These are phyloP conservation scores for Aphidius colemani DNA, from an alignment of 2,888 invertebrate species.

Conservation along the genomic window DNA sequence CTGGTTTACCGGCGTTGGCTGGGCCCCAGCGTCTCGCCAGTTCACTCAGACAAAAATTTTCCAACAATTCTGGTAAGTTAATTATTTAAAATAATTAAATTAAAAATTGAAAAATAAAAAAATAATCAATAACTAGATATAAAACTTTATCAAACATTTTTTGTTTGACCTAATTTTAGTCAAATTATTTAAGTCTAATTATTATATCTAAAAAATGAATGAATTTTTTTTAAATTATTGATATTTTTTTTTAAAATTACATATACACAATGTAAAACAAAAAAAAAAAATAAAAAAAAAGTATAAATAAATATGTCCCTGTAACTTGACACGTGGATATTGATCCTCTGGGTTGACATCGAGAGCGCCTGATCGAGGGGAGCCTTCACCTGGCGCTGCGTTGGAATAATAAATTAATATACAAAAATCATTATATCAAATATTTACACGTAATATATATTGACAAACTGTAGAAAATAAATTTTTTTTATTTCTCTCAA, in stretches of 20 bases:
- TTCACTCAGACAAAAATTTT: conserved; percentile 56
- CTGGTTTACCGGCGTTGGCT: conserved; percentile 57
- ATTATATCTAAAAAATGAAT: not conserved
- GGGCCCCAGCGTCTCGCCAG: conserved; percentile 58
- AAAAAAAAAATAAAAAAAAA: conserved; percentile 1
- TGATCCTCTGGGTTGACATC: conserved; percentile 20
- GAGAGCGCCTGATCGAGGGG: conserved; percentile 36
- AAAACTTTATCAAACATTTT: not conserved
- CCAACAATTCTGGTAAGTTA: conserved; percentile 56
- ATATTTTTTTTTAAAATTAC: too few relatives aligned
- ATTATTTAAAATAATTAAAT: not conserved
- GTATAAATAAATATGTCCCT: conserved; percentile 8
- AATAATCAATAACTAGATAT: not conserved
- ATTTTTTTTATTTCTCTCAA: conserved; percentile 1
- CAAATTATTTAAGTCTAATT: too few relatives aligned
- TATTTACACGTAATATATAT: not conserved
- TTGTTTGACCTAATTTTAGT: not conserved
- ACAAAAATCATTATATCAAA: not conserved
- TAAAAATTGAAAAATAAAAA: not conserved
- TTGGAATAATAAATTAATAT: conserved; percentile 2
- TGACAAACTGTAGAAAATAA: not conserved
- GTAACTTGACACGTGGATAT: conserved; percentile 20
- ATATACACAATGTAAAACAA: too few relatives aligned
- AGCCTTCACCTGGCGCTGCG: conserved; percentile 45
- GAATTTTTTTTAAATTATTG: not conserved